Conservation (phyloP, 2,113 vertebrate genomes). For the Microtus richardsoni region DNA sequence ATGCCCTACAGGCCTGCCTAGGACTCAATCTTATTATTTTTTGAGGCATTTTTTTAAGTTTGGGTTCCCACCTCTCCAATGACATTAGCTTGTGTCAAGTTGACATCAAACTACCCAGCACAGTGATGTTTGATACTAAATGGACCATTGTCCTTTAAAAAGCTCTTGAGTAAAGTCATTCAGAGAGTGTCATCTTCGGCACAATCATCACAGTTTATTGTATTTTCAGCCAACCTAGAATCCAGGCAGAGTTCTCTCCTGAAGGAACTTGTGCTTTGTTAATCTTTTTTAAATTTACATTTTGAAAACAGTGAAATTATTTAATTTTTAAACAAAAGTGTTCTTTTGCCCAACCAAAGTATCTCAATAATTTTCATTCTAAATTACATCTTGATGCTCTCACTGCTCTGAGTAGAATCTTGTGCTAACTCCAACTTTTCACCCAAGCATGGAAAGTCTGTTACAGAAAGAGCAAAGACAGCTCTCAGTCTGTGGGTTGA, state of each 20-base stretch:
- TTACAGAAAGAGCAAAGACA: not conserved
- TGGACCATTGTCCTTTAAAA: not conserved
- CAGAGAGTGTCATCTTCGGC: not conserved
- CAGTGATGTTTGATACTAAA: not conserved
- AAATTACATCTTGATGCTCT: not conserved
- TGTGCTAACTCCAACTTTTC: not conserved
- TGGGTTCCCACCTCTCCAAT: not conserved
- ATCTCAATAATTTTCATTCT: not conserved
- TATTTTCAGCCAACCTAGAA: not conserved
- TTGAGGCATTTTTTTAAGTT: not conserved
- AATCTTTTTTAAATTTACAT: not conserved
- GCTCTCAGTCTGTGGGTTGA: not conserved
- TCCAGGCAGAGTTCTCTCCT: not conserved
- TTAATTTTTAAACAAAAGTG: conserved; percentile 18
- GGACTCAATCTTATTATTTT: no score
- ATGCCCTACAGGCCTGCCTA: not conserved
- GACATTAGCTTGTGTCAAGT: not conserved
- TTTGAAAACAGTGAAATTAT: not conserved
- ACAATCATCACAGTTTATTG: not conserved
- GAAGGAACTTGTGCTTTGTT: not conserved
- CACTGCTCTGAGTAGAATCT: not conserved
- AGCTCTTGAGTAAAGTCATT: not conserved
- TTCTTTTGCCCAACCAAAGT: not conserved
- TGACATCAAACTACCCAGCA: not conserved
- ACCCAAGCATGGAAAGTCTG: not conserved